These are phyloP conservation scores for Stichodactyla helianthus DNA, from an alignment of 64 coral and sea anemone genomes.

Conservation along the genomic window DNA sequence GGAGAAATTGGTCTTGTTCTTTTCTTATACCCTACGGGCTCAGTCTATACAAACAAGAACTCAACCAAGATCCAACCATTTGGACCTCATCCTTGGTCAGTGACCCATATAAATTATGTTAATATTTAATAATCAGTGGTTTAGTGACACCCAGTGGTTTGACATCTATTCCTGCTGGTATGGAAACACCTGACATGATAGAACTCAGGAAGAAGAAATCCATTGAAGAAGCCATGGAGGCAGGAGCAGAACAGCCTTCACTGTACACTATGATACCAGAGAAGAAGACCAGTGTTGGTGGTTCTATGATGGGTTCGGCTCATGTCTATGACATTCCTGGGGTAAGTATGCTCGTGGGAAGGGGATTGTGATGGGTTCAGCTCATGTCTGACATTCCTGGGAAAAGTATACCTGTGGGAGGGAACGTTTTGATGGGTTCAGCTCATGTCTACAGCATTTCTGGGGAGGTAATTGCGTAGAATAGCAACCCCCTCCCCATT, in stretches of 20 bases:
- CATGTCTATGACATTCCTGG: conserved; percentile 88
- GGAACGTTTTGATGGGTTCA: conserved; percentile 65
- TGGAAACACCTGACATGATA: conserved; percentile 99
- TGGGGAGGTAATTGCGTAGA: too few relatives aligned
- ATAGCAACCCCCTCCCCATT: too few relatives aligned
- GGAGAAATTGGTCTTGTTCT: too few relatives aligned
- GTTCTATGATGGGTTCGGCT: conserved; percentile 92
- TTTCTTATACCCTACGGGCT: too few relatives aligned
- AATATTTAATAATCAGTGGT: conserved; percentile 46
- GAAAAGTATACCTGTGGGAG: conserved; percentile 13
- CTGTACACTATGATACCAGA: conserved; percentile 91
- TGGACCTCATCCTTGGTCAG: not conserved
- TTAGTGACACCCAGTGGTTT: conserved; percentile 94
- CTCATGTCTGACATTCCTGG: conserved; percentile 79
- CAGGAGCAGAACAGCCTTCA: conserved; percentile 77
- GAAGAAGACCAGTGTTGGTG: conserved; percentile 80
- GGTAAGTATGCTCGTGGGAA: not conserved
- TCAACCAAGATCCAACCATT: not conserved
- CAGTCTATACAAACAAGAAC: too few relatives aligned
- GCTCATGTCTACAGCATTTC: conserved; percentile 86
- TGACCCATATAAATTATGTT: not conserved
- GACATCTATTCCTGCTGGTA: conserved; percentile 97
- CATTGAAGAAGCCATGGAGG: conserved; percentile 94
- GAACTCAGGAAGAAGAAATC: conserved; percentile 92
- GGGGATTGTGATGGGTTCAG: conserved; percentile 71